Percentiles rank a stretch among this genome's conserved stretches.
Conservation (phyloP, 2,113 vertebrate genomes). For the Labeo catla region DNA sequence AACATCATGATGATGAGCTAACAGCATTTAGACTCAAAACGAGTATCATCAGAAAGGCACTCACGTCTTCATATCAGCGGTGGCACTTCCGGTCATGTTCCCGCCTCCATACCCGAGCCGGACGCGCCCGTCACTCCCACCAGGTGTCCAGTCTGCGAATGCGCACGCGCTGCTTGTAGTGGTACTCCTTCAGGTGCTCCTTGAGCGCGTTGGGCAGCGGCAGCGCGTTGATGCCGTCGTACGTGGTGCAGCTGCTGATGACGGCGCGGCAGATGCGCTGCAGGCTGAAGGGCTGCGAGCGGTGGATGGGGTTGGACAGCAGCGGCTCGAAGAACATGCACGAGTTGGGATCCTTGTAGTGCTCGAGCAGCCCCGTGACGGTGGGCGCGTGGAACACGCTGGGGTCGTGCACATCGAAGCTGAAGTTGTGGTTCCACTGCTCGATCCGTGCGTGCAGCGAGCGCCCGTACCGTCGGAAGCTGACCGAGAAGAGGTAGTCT, state of each 20-base stretch:
- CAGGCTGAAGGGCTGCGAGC: conserved; percentile 78
- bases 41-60: conserved; percentile 20
- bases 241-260: conserved; percentile 78
- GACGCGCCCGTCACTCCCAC: conserved; percentile 69
- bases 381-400: conserved; percentile 83
- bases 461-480: conserved; percentile 84
- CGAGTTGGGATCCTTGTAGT: conserved; percentile 85
- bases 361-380: conserved; percentile 78
- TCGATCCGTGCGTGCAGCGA: conserved; percentile 84
- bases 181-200: conserved; percentile 85
- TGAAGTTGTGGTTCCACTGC: conserved; percentile 87
- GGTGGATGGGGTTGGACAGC: conserved; percentile 79
- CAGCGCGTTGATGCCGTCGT: conserved; percentile 80
- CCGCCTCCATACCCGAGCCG: no score
- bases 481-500: conserved; percentile 85
- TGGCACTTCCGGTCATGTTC: no score
- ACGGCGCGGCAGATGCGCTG: conserved; percentile 81
- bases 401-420: conserved; percentile 85
- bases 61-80: not conserved
- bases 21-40: not conserved
- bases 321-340: conserved; percentile 88
- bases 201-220: conserved; percentile 81
- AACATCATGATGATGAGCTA: not conserved
- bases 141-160: conserved; percentile 79
- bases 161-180: conserved; percentile 84